A percentile compares a stretch with the other conserved stretches of the same genome.
These are phyloP conservation scores for Anser cygnoides DNA, from an alignment of 2,113 vertebrate genomes.

Conservation along the genomic window DNA sequence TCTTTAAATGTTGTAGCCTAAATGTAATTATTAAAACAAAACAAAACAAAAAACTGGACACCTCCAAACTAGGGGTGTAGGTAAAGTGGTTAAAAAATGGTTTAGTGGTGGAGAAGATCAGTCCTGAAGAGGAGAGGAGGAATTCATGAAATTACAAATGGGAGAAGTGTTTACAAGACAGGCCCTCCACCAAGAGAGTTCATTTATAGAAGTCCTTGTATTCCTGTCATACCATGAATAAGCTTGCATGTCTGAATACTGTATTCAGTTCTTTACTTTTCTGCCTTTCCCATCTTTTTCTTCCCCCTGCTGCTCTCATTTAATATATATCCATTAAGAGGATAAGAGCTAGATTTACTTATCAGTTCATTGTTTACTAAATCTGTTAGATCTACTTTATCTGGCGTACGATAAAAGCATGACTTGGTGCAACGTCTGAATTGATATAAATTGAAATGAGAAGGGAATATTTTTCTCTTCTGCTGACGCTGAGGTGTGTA, in stretches of 20 bases:
- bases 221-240: not conserved
- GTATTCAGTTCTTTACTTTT: not conserved
- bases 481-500: accelerated
- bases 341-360: not conserved
- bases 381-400: not conserved
- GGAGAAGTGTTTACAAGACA: not conserved
- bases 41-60: too few species aligned
- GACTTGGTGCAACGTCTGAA: not conserved
- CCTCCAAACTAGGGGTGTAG: too few species aligned
- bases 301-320: not conserved
- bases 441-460: not conserved
- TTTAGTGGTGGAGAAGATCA: not conserved
- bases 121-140: not conserved
- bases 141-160: not conserved
- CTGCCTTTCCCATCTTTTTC: not conserved
- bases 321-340: not conserved
- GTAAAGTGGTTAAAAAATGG: not conserved
- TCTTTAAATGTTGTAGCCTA: not conserved
- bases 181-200: not conserved
- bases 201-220: not conserved
- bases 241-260: not conserved
- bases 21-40: not conserved
- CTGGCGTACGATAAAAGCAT: not conserved
- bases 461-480: not conserved
- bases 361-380: not conserved